Evolutionary conservation across 2,113 vertebrate species (phyloP), one percentile per base, ranked within the genome.

Genomic region (Nyctereutes procyonoides): DNA sequence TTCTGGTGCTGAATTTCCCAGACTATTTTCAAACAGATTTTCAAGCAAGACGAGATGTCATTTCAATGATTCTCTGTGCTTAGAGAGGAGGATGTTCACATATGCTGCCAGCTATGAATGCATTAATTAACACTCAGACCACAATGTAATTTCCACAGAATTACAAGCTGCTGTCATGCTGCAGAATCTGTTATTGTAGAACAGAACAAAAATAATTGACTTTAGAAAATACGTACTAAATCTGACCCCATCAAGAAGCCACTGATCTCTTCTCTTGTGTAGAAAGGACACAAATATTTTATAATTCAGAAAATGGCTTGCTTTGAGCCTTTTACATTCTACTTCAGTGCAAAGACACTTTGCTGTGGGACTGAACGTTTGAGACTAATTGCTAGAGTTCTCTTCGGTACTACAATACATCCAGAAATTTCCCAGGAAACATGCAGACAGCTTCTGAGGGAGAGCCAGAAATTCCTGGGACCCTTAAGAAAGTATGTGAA

Each of bases 111-210:
- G 97, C 60, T 89, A 89, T 0, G 4, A 76, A 69, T 11, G 73
- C 86, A 93, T 93, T 77, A 94, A 94, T 96, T 97, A 95, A 74
- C 97, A 95, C 93, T 81, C 84, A 81, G 77, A 93, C 90, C 80
- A 93, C 65, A 96, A 53, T 19, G 32, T 30, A 76, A 91, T 79
- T 38, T 96, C 77, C 12, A 30, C 32, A 63, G 88, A 95, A 79
- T 55, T 79, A 79, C 26, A 93, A 94, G 74, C 83, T 86, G 65
- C 55, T 93, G 48, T 43, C 77, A 82, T 67, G 38, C 51, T 48
- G n/a, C 3, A 82, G 53, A 62, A 88, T 96, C 51, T 63, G 17
- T 76, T 74, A 71, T 53, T 74, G 35, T 1, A 95, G 73, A 94
- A 95, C 58, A 30, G 93, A 92, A 93, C 60, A 91, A 62, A 95